Conservation (phyloP, 2,113 vertebrate genomes). For the Elachura formosa region DNA sequence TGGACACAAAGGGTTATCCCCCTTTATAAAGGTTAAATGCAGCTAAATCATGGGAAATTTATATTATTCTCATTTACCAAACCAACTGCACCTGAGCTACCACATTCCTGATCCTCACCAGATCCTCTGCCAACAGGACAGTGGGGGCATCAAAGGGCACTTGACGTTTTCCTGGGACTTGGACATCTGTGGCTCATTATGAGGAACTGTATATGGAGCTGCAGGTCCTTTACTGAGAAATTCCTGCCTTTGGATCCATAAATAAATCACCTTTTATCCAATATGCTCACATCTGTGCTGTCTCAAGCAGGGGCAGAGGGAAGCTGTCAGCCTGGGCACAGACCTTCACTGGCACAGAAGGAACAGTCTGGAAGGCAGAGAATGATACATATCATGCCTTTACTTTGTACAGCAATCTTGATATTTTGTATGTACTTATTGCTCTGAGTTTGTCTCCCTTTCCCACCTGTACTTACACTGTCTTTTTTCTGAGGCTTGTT, state of each 20-base stretch:
- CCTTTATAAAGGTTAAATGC: not conserved
- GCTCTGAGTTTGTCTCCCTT: constrained; percentile 30
- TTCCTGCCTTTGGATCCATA: not conserved
- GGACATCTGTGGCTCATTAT: not conserved
- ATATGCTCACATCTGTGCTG: not conserved
- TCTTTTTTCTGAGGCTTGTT: constrained; percentile 55
- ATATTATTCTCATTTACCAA: not conserved
- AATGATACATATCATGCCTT: constrained; percentile 1
- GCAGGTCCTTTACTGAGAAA: not conserved
- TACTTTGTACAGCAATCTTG: constrained; percentile 6
- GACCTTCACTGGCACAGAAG: not conserved
- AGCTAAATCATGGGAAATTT: not conserved
- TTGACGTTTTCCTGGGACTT: not conserved
- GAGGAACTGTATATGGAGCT: not conserved
- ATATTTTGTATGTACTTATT: constrained; percentile 14
- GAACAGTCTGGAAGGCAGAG: not conserved
- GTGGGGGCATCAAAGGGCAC: not conserved
- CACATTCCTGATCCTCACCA: not conserved
- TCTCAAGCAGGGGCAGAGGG: not conserved
- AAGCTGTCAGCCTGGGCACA: not conserved
- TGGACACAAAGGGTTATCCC: not conserved
- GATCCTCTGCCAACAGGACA: not conserved
- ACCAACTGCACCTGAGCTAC: not conserved
- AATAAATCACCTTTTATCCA: not conserved
- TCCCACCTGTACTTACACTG: constrained; percentile 54